Conservation (phyloP, 2,113 vertebrate genomes). For the Siniperca knerii region DNA sequence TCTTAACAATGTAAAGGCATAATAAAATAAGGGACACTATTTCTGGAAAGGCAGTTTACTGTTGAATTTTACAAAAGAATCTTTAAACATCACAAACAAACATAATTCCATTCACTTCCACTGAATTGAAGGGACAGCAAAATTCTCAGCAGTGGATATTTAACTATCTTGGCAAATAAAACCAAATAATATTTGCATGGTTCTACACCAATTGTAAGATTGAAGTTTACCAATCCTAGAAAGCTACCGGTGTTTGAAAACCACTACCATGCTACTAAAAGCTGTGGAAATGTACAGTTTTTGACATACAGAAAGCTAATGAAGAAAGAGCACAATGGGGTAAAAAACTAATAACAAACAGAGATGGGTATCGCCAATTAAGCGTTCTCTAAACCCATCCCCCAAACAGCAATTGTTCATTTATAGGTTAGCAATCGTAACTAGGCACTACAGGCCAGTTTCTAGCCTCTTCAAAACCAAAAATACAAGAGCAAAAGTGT, state of each 20-base stretch:
- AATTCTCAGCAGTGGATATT: neutral
- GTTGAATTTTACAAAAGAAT: neutral
- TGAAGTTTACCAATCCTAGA: neutral
- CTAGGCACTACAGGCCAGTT: neutral
- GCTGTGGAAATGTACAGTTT: neutral
- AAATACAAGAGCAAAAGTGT: neutral
- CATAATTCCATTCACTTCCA: neutral
- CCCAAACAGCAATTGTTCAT: neutral
- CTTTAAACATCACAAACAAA: neutral
- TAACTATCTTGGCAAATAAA: neutral
- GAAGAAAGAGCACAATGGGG: neutral
- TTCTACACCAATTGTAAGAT: neutral
- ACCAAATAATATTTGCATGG: neutral
- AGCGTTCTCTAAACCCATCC: neutral
- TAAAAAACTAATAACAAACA: neutral
- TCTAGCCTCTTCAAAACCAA: neutral
- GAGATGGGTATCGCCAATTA: neutral
- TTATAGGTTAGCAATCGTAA: neutral
- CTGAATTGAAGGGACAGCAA: too few relatives aligned
- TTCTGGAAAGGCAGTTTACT: neutral
- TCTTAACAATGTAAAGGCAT: neutral
- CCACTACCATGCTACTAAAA: neutral
- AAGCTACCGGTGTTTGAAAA: neutral
- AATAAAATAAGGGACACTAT: neutral
- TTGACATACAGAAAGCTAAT: neutral